Percentiles rank a stretch among this genome's conserved stretches.
Conservation (phyloP, 2,888 invertebrate species). For the Scotopteryx bipunctaria region DNA sequence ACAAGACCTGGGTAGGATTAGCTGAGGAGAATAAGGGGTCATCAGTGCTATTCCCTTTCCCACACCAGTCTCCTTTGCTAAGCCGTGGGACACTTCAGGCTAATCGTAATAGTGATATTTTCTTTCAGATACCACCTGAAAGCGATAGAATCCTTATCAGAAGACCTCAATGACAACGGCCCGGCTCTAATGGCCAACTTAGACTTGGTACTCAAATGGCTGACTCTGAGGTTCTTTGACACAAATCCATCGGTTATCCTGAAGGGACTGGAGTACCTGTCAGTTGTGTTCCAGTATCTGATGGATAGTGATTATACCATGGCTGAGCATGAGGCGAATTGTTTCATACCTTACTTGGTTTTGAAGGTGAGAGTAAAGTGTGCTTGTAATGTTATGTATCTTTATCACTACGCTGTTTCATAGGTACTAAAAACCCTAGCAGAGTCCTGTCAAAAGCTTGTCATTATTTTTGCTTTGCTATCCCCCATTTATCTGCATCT, state of each 20-base stretch:
- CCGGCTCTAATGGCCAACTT: constrained; percentile 93
- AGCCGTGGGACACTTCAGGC: too few relatives aligned
- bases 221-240: constrained; percentile 98
- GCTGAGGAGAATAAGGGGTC: too few relatives aligned
- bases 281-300: constrained; percentile 91
- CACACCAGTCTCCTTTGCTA: too few relatives aligned
- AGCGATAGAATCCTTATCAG: constrained; percentile 94
- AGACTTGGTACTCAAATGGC: constrained; percentile 98
- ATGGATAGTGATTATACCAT: constrained; percentile 92
- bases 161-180: constrained; percentile 91
- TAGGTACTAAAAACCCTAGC: too few relatives aligned
- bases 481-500: too few relatives aligned
- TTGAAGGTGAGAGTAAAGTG: constrained; percentile 87
- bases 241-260: constrained; percentile 98
- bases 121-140: constrained; percentile 93
- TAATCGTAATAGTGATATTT: background rate
- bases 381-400: background rate
- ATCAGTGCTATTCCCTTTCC: too few relatives aligned
- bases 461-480: too few relatives aligned
- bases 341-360: constrained; percentile 97
- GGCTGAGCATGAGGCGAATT: constrained; percentile 94
- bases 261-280: constrained; percentile 96
- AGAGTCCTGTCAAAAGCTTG: too few relatives aligned
- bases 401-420: too few relatives aligned
- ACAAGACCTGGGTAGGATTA: too few relatives aligned